These are phyloP conservation scores for Coenonympha arcania DNA, from an alignment of 2,888 invertebrate species.

Conservation along the genomic window DNA sequence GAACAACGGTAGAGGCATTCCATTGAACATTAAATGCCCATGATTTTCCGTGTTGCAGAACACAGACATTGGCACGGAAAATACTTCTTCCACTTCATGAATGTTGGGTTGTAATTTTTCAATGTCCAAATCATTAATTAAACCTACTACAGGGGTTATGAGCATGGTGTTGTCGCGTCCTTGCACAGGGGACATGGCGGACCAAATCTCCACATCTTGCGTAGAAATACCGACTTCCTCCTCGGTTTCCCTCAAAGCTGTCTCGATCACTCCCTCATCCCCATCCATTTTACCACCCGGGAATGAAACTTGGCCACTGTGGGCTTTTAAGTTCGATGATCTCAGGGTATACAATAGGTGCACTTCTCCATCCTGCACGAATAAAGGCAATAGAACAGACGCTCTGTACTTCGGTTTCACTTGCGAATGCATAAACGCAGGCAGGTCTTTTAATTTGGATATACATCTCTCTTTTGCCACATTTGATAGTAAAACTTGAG, in stretches of 20 bases:
- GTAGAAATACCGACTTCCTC: conserved; percentile 86
- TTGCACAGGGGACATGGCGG: conserved; percentile 50
- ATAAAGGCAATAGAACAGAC: conserved; percentile 88
- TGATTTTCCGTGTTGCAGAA: conserved; percentile 76
- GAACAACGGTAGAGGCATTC: conserved; percentile 67
- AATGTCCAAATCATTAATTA: conserved; percentile 64
- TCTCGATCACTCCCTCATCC: conserved; percentile 76
- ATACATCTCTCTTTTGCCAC: conserved; percentile 75
- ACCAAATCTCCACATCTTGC: conserved; percentile 79
- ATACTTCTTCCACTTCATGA: conserved; percentile 85
- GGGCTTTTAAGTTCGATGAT: conserved; percentile 80
- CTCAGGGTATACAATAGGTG: conserved; percentile 88
- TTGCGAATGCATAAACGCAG: conserved; percentile 49
- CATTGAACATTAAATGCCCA: conserved; percentile 77
- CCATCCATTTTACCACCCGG: conserved; percentile 86
- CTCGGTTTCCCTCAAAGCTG: conserved; percentile 89
- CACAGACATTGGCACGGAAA: conserved; percentile 78
- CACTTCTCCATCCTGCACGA: conserved; percentile 78
- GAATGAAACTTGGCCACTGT: conserved; percentile 90
- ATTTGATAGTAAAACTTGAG: conserved; percentile 63
- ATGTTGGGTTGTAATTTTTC: conserved; percentile 74
- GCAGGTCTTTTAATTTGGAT: conserved; percentile 73
- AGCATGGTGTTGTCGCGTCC: conserved; percentile 61
- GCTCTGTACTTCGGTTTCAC: conserved; percentile 64
- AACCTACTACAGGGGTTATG: conserved; percentile 83